Conservation (phyloP, 2,888 invertebrate genomes). For the Tetranychus truncatus region DNA sequence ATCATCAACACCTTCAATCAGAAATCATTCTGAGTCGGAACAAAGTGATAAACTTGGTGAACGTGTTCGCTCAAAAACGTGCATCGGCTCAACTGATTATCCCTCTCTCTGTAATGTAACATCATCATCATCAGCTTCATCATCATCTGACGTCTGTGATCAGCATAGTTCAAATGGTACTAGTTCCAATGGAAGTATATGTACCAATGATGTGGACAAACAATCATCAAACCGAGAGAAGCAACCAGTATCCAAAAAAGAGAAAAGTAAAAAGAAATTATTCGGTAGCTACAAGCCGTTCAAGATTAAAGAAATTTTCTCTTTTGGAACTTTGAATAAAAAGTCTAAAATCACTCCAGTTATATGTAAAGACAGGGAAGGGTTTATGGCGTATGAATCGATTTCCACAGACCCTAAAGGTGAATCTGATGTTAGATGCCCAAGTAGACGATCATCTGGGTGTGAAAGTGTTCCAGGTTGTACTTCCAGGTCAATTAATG, state of each 20-base stretch:
- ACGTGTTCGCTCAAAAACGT: constrained; percentile 63
- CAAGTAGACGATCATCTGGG: background rate
- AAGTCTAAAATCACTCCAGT: background rate
- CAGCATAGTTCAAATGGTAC: constrained; percentile 46
- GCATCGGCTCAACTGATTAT: constrained; percentile 65
- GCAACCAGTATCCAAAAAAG: background rate
- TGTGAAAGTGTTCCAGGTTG: background rate
- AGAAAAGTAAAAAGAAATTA: constrained; percentile 9
- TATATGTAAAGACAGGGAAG: background rate
- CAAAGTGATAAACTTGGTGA: constrained; percentile 36
- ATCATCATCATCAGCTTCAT: constrained; percentile 1
- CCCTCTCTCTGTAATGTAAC: constrained; percentile 59
- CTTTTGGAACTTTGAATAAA: constrained; percentile 9
- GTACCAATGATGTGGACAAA: background rate
- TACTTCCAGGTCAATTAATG: background rate
- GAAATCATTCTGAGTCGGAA: constrained; percentile 19
- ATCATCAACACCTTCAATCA: constrained; percentile 20
- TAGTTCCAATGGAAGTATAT: background rate
- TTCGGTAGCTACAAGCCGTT: constrained; percentile 20
- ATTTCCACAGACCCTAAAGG: background rate
- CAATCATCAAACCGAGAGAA: background rate
- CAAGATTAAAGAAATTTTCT: constrained; percentile 20
- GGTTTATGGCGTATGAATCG: background rate
- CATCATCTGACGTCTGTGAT: constrained; percentile 45
- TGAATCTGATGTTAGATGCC: background rate